Evolutionary conservation across 2,888 invertebrate genomes (phyloP).

Genomic region (Drosophila infuscata): DNA sequence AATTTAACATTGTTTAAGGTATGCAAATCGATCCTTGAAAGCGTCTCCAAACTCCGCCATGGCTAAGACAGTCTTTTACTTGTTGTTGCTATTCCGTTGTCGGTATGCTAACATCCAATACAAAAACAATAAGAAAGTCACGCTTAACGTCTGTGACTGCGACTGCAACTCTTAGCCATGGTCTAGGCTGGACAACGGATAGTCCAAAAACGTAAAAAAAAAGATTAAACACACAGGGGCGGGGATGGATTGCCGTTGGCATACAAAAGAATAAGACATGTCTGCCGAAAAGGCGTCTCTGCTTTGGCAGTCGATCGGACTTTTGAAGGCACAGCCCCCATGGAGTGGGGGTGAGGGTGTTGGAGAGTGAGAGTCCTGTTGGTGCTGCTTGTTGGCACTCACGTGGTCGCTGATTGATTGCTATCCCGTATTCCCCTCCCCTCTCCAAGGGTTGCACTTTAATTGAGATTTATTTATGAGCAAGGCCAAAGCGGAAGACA

Average conservation of each 20-base stretch:
- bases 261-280: constrained; percentile 62
- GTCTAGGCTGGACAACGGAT: constrained; percentile 51
- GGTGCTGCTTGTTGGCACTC: constrained; percentile 27
- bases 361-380: constrained; percentile 28
- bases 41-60: not conserved
- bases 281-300: constrained; percentile 61
- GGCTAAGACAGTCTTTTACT: not conserved
- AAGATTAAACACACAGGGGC: not conserved
- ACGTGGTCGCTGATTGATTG: constrained; percentile 71
- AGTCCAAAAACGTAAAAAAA: constrained; percentile 11
- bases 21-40: not conserved
- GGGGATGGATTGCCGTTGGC: constrained; percentile 28
- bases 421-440: constrained; percentile 35
- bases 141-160: constrained; percentile 77
- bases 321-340: not conserved
- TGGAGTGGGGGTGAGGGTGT: too few species aligned
- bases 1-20: too few species aligned
- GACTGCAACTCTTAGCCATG: constrained; percentile 33
- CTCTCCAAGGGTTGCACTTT: constrained; percentile 70
- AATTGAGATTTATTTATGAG: constrained; percentile 81
- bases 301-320: constrained; percentile 15
- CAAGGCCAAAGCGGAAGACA: constrained; percentile 47
- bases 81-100: constrained; percentile 29
- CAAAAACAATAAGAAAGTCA: constrained; percentile 79
- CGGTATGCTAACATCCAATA: constrained; percentile 76